Evolutionary conservation across 92 coral and sea anemone genomes (phyloP), one percentile per base, ranked within the genome.

Genomic region (Pocillopora grandis): DNA sequence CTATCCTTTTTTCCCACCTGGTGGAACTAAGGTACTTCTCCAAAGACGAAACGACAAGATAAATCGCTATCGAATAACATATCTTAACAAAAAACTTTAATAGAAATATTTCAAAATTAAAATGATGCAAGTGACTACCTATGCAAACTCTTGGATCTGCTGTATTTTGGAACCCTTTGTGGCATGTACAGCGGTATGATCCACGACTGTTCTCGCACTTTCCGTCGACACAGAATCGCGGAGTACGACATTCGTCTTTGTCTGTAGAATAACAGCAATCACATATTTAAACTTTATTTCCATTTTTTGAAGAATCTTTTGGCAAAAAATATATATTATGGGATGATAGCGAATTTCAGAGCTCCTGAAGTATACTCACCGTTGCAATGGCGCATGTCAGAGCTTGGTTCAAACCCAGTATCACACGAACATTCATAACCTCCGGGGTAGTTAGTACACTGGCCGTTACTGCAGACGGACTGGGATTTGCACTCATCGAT

Each of bases 351-450:
- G 4, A 42, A 0, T 42, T 27, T 58, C 42, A 57, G 59, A 31
- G 19, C 1, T 58, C 65, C 33, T 65, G 17, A 5, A 48, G 42
- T 27, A 27, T 57, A 76, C 94, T 69, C 79, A 94, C 98, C 98
- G 21, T 87, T 75, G 62, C 98, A 94, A 42, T 85, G 81, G 48
- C 89, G 88, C 73, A 84, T 79, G 79, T 94, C 98, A 42, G 82
- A 69, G 77, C 92, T 92, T n/a, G 93, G 55, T 56, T 90, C 95
- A 75, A 92, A 94, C 19, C 98, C 98, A 58, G 76, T 18, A 57
- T 85, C 90, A 80, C 98, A 94, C 36, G 83, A 37, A 59, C 98
- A 94, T n/a, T 91, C 87, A 88, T 90, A 94, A 11, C 93, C 93
- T 18, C 98, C 98, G 15, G 75, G 84, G 31, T 81, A 75, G 88